Conservation (phyloP, 2,797 vertebrate genomes). For the Margarornis squamiger region DNA sequence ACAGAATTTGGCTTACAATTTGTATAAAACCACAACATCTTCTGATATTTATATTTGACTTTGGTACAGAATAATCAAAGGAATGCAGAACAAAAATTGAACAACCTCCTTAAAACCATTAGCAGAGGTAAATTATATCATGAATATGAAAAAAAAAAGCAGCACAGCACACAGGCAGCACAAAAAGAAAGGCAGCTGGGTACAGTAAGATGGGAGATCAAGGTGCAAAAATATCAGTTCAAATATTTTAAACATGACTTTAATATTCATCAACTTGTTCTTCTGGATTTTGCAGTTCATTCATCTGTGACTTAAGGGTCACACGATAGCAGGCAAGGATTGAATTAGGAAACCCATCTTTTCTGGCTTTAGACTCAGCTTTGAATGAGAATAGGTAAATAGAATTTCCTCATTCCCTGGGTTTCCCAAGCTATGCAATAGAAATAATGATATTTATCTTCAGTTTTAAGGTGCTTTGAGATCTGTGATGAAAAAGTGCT, state of each 20-base stretch:
- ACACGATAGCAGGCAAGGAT: not conserved
- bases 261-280: slow-evolving; percentile 41
- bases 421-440: not conserved
- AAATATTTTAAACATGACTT: slow-evolving; percentile 21
- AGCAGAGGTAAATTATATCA: not conserved
- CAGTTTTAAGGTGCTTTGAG: not conserved
- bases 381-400: not conserved
- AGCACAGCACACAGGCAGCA: not conserved
- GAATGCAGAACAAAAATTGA: not conserved
- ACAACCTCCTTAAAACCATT: not conserved
- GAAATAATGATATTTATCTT: not conserved
- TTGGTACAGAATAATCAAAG: slow-evolving; percentile 16
- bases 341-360: slow-evolving; percentile 18
- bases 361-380: not conserved
- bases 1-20: not conserved
- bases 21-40: not conserved
- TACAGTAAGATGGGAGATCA: slow-evolving; percentile 1
- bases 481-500: not conserved
- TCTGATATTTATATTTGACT: slow-evolving; percentile 21
- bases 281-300: slow-evolving; percentile 31
- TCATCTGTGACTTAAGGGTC: slow-evolving; percentile 11
- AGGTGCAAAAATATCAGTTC: slow-evolving; percentile 21
- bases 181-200: slow-evolving; percentile 1
- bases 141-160: not conserved
- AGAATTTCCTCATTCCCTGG: not conserved